Conservation (phyloP, 1,140 invertebrate genomes). For the Ruditapes philippinarum region DNA sequence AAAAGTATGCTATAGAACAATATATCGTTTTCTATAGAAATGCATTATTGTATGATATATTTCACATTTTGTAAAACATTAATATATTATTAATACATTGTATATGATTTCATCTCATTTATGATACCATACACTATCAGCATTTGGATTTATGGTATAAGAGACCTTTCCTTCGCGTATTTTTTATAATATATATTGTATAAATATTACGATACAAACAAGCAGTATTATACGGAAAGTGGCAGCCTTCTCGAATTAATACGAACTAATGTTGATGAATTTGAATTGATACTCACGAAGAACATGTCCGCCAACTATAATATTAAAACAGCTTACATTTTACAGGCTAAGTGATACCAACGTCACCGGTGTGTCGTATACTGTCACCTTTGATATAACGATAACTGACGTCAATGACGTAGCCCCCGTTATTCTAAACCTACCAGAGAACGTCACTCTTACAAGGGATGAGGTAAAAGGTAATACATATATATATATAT, state of each 20-base stretch:
- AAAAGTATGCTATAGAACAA: too few relatives aligned
- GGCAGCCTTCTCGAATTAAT: neutral
- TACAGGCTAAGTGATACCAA: neutral
- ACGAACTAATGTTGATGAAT: neutral
- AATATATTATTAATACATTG: too few relatives aligned
- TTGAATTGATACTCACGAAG: neutral
- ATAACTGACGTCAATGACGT: constrained; percentile 14
- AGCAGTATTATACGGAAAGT: neutral
- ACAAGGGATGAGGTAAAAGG: too few relatives aligned
- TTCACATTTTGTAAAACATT: too few relatives aligned
- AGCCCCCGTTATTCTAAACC: neutral
- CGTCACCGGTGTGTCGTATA: neutral
- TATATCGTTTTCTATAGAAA: too few relatives aligned
- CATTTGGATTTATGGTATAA: too few relatives aligned
- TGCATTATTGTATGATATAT: too few relatives aligned
- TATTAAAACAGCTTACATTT: neutral
- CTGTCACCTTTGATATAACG: constrained; percentile 5
- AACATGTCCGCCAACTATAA: neutral
- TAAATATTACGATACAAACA: neutral
- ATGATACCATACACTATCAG: too few relatives aligned
- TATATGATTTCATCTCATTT: too few relatives aligned
- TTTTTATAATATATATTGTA: too few relatives aligned
- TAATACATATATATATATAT: too few relatives aligned
- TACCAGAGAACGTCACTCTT: neutral
- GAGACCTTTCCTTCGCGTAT: too few relatives aligned